Base-by-base conservation (phyloP, 2,113 vertebrate species). In the Morone chrysops region DNA sequence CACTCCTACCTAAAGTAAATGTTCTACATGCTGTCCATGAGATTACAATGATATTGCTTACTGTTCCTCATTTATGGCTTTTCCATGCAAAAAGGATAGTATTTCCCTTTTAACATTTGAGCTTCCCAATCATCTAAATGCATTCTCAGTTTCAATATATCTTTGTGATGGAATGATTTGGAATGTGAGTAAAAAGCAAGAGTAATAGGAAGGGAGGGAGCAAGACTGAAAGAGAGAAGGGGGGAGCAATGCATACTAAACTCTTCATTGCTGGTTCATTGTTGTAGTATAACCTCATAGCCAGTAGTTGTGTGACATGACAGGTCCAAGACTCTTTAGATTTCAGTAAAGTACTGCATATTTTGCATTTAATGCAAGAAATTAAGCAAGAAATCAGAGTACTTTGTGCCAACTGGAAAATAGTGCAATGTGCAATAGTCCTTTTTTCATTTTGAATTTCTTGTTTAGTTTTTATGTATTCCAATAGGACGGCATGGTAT, bases 111-210 rank as follows among this genome's bases (percentile, higher is more conserved):
- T 43, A 50, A 76, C 83, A 62, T 76, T 84, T 82, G 51, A 68
- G 66, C 59, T 62, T 76, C 41, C 73, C 69, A 88, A 88, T 89
- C 72, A 90, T 61, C 69, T 74, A 90, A 88, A 89, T 93, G 86
- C 83, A 75, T 62, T 87, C 62, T 86, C 66, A 75, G 47, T 80
- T 79, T 89, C 74, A 80, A 79, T 89, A 87, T 75, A 80, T 90
- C 59, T 82, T 78, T 79, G 71, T 59, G 78, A 85, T 60, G 43
- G 81, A 84, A 43, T 50, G 75, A 82, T 89, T 78, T 68, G 31
- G 56, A 75, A 71, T 70, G 51, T 70, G 69, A 84, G 53, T 84
- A 74, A 74, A 70, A 74, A 57, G 74, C 66, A 69, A 20, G 56
- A 70, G 18, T 6, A 48, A 75, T 40, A 72, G 57, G 63, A 60